Percentiles rank a stretch among this genome's conserved stretches.
These are phyloP conservation scores for Arothron firmamentum DNA, from an alignment of 2,113 vertebrate genomes.

Conservation along the genomic window DNA sequence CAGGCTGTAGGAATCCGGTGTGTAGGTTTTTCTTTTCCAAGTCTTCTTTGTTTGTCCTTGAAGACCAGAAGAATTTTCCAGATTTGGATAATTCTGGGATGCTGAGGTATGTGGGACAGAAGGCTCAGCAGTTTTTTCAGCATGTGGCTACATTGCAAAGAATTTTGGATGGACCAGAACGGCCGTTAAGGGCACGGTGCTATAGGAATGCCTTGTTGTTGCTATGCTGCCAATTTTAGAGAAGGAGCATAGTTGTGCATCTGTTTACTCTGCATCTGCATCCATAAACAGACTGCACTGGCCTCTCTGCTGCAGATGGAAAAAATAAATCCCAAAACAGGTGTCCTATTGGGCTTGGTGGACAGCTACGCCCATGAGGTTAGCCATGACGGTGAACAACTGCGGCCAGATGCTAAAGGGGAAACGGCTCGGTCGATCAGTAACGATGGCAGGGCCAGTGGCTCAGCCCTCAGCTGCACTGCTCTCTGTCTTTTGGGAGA, in stretches of 20 bases:
- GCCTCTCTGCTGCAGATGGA: conserved; percentile 58
- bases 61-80: conserved; percentile 8
- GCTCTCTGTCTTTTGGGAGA: conserved; percentile 52
- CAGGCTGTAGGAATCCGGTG: not conserved
- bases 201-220: conserved; percentile 7
- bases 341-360: conserved; percentile 57
- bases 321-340: conserved; percentile 62
- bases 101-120: not conserved
- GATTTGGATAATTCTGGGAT: conserved; percentile 15
- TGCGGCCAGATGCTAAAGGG: conserved; percentile 51
- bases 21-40: conserved; percentile 3
- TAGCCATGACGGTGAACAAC: conserved; percentile 55
- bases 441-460: conserved; percentile 28
- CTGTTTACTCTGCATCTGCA: conserved; percentile 53
- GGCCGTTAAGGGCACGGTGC: too few species aligned
- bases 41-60: conserved; percentile 7
- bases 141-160: too few species aligned
- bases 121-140: not conserved
- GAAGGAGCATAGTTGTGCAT: conserved; percentile 17
- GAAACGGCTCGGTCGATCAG: conserved; percentile 55
- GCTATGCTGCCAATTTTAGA: conserved; percentile 10
- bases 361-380: conserved; percentile 60
- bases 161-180: too few species aligned
- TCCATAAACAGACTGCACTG: conserved; percentile 43
- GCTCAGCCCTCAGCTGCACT: conserved; percentile 41